Conservation (phyloP, 2,113 vertebrate species). For the Pedionomus torquatus region DNA sequence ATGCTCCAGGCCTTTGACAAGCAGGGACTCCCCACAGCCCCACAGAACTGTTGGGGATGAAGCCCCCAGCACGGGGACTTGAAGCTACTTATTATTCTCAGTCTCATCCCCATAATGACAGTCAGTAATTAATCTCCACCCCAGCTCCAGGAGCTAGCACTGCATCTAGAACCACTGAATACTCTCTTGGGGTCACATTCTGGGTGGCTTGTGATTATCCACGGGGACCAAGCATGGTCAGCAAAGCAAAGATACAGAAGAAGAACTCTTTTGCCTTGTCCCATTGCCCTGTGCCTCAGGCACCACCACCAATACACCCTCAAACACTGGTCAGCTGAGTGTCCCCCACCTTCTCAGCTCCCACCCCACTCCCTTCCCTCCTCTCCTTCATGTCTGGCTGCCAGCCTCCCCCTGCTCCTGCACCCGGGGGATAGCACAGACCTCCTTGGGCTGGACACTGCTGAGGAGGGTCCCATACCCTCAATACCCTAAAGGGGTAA, state of each 20-base stretch:
- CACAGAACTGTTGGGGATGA: fast-evolving
- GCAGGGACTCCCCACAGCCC: too few relatives aligned
- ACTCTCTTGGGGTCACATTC: not conserved
- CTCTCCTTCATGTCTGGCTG: not conserved
- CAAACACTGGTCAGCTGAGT: not conserved
- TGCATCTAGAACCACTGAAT: not conserved
- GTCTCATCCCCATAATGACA: not conserved
- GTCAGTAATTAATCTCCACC: not conserved
- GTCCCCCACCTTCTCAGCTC: not conserved
- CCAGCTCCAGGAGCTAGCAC: not conserved
- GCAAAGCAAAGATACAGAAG: not conserved
- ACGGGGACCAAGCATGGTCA: not conserved
- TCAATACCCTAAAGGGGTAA: not conserved
- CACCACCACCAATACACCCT: too few relatives aligned
- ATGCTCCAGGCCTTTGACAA: too few relatives aligned
- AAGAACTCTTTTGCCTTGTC: not conserved
- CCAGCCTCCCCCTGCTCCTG: not conserved
- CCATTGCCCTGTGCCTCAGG: not conserved
- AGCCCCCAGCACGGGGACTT: not conserved
- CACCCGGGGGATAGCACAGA: not conserved
- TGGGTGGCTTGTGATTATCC: too few relatives aligned
- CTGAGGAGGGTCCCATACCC: not conserved
- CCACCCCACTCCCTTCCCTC: not conserved
- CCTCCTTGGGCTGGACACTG: not conserved
- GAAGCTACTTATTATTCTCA: not conserved